phyloP scores from a whole-genome alignment of 2,113 vertebrate genomes.

The Willisornis vidua region DNA sequence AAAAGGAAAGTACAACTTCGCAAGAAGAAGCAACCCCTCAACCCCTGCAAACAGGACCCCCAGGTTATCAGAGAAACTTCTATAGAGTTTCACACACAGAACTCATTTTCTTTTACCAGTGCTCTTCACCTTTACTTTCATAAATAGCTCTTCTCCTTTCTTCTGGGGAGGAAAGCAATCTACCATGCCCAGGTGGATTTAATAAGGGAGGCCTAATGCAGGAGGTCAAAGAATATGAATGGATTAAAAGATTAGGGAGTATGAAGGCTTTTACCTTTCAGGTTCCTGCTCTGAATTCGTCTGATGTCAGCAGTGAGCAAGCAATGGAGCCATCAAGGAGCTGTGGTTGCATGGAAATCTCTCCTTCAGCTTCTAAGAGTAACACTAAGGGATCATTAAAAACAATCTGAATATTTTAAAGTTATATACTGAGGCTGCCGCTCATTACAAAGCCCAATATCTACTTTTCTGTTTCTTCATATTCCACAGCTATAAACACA shows the following conservation, averaged over 20 bases:
- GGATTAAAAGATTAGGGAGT: slow-evolving; percentile 47
- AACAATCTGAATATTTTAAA: background rate
- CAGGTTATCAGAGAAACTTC: background rate
- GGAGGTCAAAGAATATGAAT: slow-evolving; percentile 26
- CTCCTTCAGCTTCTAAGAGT: background rate
- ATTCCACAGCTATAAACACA: background rate
- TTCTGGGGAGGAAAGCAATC: slow-evolving; percentile 17
- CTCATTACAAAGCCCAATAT: background rate
- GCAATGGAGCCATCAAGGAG: background rate
- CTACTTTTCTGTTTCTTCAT: background rate
- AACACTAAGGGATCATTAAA: background rate
- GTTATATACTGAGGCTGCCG: background rate
- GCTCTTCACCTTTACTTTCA: slow-evolving; percentile 3
- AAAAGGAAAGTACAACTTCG: background rate
- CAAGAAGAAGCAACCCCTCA: background rate
- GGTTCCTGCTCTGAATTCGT: slow-evolving; percentile 12
- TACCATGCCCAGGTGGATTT: slow-evolving; percentile 31
- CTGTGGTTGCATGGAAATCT: background rate
- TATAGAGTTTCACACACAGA: background rate
- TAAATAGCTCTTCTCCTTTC: slow-evolving; percentile 9
- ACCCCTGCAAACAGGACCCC: background rate
- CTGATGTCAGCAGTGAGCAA: background rate
- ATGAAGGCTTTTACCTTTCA: slow-evolving; percentile 34
- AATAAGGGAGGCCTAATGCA: slow-evolving; percentile 15
- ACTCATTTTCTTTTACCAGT: background rate